Base-by-base conservation (phyloP, 2,113 vertebrate genomes). In the Ginglymostoma cirratum region DNA sequence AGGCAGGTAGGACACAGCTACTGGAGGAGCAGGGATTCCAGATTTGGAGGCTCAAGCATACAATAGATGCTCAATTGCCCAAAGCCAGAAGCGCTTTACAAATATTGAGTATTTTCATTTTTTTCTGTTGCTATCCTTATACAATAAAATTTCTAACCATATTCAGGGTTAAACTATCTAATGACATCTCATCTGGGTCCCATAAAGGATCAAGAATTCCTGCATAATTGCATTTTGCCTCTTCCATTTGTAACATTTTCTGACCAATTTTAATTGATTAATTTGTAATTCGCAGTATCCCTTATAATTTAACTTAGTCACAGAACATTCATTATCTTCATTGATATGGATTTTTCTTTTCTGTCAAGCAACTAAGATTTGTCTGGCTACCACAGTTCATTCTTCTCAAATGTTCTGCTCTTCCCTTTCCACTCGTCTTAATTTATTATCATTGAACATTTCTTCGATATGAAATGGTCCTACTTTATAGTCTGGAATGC, bases 391-490 rank as follows among this genome's bases (percentile, higher is more conserved):
- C 17, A 61, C 17, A n/a, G 19, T 65, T 90, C 0, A 90, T 34
- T 65, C 52, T 90, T 61, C 61, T 90, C 52, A 90, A 90, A 52
- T 12, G 14, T 61, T 7, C 87, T 61, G 87, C 14, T 61, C 30
- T 90, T 90, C 0, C 52, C 52, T 65, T n/a, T 61, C 38, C n/a
- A 90, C 27, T 61, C n/a, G 48, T 34, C 24, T 90, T 90, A 52
- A 90, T 52, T 90, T 90, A 90, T 90, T 90, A 55, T 90, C 27
- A 90, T 52, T 90, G 87, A 27, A 65, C 87, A 90, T 65, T 90
- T 52, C 48, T 89, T 30, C 6, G 17, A 30, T 65, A 65, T 30
- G 87, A 52, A 90, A 34, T 61, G 30, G 45, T 90, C 24, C 87
- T 61, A 61, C 52, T 61, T 90, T 52, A 90, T 90, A 65, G 87